Percentiles rank a stretch among this genome's conserved stretches.
Evolutionary conservation across 1,140 invertebrate genomes (phyloP).

Genomic region (Oryzaephilus surinamensis): DNA sequence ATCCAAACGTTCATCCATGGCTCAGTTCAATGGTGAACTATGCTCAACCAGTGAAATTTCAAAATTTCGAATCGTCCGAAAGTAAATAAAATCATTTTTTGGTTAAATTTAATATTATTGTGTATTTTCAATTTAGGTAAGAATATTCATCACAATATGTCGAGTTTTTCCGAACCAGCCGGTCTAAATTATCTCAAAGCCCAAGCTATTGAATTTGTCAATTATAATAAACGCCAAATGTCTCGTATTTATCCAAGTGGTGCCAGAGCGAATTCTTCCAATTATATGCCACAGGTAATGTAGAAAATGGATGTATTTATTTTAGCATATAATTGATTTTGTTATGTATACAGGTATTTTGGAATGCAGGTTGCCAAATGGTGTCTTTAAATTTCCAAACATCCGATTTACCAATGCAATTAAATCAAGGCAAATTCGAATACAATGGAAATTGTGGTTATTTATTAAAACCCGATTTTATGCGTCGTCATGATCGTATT

Average conservation of each 20-base stretch:
- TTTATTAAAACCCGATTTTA: constrained; percentile 97
- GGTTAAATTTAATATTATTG: not conserved
- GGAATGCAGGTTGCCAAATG: constrained; percentile 93
- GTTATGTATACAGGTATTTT: constrained; percentile 58
- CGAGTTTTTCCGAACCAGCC: constrained; percentile 94
- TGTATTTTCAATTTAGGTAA: constrained; percentile 55
- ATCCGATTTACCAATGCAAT: constrained; percentile 96
- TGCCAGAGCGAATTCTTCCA: constrained; percentile 96
- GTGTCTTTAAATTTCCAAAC: constrained; percentile 99
- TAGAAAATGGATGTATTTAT: constrained; percentile 40
- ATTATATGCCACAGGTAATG: constrained; percentile 99
- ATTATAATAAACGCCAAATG: constrained; percentile 99
- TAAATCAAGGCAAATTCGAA: constrained; percentile 99
- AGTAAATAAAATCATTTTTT: constrained; percentile 48
- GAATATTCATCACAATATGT: constrained; percentile 97
- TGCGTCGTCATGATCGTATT: constrained; percentile 88
- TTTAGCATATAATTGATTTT: constrained; percentile 3
- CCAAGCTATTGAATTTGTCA: constrained; percentile 95
- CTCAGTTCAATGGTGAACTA: constrained; percentile 99
- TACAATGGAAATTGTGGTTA: constrained; percentile 96
- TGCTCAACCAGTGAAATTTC: constrained; percentile 98
- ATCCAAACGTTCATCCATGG: constrained; percentile 97
- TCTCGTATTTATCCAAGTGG: constrained; percentile 98
- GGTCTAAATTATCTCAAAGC: constrained; percentile 92
- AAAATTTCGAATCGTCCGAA: constrained; percentile 94